Conservation (phyloP, 2,113 vertebrate genomes). For the Podocnemis expansa region DNA sequence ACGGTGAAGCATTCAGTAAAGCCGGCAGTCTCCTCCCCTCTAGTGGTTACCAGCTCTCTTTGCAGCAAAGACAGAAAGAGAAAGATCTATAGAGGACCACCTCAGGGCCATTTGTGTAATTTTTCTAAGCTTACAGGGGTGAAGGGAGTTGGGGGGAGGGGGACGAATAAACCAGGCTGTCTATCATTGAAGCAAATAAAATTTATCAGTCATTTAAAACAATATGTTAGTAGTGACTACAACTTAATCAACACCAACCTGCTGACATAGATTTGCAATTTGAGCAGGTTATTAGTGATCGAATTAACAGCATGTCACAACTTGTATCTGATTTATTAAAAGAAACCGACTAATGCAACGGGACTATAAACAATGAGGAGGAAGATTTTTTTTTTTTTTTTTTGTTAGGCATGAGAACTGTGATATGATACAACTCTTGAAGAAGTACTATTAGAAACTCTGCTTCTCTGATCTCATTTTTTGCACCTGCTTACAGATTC, state of each 20-base stretch:
- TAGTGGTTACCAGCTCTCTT: slow-evolving; percentile 81
- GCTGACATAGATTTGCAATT: slow-evolving; percentile 80
- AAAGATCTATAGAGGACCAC: slow-evolving; percentile 66
- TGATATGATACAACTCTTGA: background rate
- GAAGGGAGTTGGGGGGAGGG: background rate
- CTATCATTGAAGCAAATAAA: slow-evolving; percentile 71
- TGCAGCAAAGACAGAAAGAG: slow-evolving; percentile 70
- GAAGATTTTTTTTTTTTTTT: slow-evolving; percentile 36
- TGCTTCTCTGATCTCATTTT: background rate
- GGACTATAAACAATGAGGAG: slow-evolving; percentile 55
- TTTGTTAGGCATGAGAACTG: background rate
- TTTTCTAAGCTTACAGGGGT: slow-evolving; percentile 59
- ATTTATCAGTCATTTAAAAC: slow-evolving; percentile 82
- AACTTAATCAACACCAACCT: slow-evolving; percentile 84
- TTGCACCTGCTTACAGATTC: background rate
- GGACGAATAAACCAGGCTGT: slow-evolving; percentile 39
- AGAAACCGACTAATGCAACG: slow-evolving; percentile 62
- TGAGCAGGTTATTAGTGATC: slow-evolving; percentile 81
- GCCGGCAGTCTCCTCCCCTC: slow-evolving; percentile 85
- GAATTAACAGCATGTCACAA: slow-evolving; percentile 83
- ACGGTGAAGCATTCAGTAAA: slow-evolving; percentile 72
- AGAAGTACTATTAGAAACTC: slow-evolving; percentile 11
- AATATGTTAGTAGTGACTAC: slow-evolving; percentile 72
- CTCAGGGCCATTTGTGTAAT: slow-evolving; percentile 63
- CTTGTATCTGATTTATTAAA: slow-evolving; percentile 83